Evolutionary conservation across 2,797 vertebrate species (phyloP), one percentile per base, ranked within the genome.

Genomic region (Anas bernieri): DNA sequence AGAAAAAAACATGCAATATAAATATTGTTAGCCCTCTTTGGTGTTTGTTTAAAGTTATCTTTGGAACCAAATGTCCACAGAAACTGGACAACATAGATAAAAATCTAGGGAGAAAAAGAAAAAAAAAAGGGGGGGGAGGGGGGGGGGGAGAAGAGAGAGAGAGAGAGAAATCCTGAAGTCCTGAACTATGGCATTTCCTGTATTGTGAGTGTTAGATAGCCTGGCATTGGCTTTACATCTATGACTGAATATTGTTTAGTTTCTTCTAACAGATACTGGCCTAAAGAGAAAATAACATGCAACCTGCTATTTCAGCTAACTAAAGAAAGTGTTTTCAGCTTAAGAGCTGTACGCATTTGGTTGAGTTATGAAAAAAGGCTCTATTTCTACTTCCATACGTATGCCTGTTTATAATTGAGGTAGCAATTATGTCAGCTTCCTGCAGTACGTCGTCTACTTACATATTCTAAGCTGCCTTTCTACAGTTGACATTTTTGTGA

Each of bases 301-400:
- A 4, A 89, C 58, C 37, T 75, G 58, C 25, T 88, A 30, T 56
- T 92, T 70, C 76, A 66, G 52, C 31, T 74, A 64, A 80, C 45
- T 64, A 56, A 64, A 77, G 45, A 31, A 72, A 80, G 91, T 88
- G 28, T 86, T 94, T 88, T 72, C 88, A 90, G 69, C n/a, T 33
- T 79, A 68, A 63, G 39, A 22, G 35, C 54, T 70, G 54, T 39
- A 64, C 17, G 45, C 22, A 67, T 61, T 90, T 22, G 78, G 22
- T 33, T 35, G 21, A 88, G 45, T 23, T 50, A 69, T 70, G 81
- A 83, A 54, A 56, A 39, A 79, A 59, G 35, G 41, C 15, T 63
- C 45, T n/a, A 50, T 31, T 76, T 48, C 58, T 48, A 4, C 61
- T 74, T 91, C 61, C 52, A 33, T 73, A 2, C 2, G 1, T 86